phyloP scores from a whole-genome alignment of 2,888 invertebrate genomes.

The Apeira syringaria region DNA sequence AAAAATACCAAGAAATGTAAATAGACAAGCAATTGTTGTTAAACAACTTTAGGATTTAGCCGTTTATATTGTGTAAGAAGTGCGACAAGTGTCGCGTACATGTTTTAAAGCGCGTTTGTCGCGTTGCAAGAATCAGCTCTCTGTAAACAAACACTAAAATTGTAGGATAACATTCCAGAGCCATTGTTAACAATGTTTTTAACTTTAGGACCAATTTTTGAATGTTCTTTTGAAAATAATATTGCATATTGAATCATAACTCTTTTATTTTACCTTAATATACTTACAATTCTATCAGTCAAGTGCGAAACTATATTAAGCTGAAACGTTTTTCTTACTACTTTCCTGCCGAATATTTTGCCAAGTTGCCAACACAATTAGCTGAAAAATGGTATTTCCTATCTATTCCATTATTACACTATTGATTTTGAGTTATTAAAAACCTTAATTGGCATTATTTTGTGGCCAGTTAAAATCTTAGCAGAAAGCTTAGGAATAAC shows the following conservation, averaged over 20 bases:
- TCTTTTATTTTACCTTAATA: slow-evolving; percentile 42
- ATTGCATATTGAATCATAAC: slow-evolving; percentile 74
- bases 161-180: slow-evolving; percentile 78
- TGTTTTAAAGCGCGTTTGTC: slow-evolving; percentile 7
- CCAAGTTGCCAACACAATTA: no score
- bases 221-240: slow-evolving; percentile 83
- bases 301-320: slow-evolving; percentile 16
- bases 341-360: no score
- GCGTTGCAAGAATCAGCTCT: slow-evolving; percentile 54
- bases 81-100: slow-evolving; percentile 21
- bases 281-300: slow-evolving; percentile 32
- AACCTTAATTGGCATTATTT: no score
- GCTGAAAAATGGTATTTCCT: no score
- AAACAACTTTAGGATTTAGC: slow-evolving; percentile 52
- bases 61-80: slow-evolving; percentile 33
- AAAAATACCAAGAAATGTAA: slow-evolving; percentile 25
- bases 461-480: no score
- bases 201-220: slow-evolving; percentile 83
- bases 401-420: no score
- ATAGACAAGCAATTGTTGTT: slow-evolving; percentile 41
- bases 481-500: no score
- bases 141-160: slow-evolving; percentile 67
- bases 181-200: slow-evolving; percentile 82
- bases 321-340: no score
- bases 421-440: no score